Conservation (phyloP, 2,113 vertebrate genomes). For the Bufo bufo region DNA sequence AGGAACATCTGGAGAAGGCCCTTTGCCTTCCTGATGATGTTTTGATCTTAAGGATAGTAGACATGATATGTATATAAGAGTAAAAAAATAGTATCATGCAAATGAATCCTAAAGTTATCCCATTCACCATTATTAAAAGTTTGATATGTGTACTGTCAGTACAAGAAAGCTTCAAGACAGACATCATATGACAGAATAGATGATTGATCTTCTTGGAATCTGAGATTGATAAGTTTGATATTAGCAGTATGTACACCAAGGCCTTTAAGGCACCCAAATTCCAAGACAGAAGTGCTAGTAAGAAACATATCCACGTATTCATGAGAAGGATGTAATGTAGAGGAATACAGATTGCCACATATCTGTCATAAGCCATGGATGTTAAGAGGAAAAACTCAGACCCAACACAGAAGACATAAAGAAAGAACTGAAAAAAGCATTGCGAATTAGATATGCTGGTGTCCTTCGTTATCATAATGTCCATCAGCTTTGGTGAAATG, state of each 20-base stretch:
- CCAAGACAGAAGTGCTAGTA: neutral
- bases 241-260: neutral
- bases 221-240: constrained; percentile 20
- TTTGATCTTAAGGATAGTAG: neutral
- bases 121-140: neutral
- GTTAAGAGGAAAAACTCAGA: neutral
- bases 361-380: neutral
- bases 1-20: neutral
- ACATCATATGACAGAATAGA: neutral
- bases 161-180: neutral
- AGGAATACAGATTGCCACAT: neutral
- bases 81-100: neutral
- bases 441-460: neutral
- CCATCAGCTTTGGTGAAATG: neutral
- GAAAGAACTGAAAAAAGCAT: neutral
- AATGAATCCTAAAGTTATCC: neutral
- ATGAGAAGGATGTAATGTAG: neutral
- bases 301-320: neutral
- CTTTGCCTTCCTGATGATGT: neutral
- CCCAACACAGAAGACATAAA: neutral
- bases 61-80: neutral
- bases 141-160: neutral
- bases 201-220: neutral
- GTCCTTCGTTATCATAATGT: neutral
- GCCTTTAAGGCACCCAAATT: neutral